Evolutionary conservation across 1,140 invertebrate species (phyloP).

Genomic region (Plutomurus gul): DNA sequence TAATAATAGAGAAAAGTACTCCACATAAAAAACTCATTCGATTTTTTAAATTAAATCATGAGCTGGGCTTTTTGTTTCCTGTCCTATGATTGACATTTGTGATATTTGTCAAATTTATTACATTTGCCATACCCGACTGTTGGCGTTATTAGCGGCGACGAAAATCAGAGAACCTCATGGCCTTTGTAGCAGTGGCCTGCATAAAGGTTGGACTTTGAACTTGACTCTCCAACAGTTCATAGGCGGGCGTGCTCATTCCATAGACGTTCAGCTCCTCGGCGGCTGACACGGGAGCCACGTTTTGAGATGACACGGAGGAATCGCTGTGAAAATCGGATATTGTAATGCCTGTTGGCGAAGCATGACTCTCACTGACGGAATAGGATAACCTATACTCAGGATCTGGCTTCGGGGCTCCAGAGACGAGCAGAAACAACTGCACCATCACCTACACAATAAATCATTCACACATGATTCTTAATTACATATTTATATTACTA

Average conservation of each 20-base stretch:
- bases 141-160: neutral
- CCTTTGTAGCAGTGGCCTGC: neutral
- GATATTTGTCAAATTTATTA: no score
- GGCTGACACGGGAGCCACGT: neutral
- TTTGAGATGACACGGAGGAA: neutral
- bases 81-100: no score
- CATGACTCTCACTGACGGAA: neutral
- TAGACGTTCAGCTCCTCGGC: neutral
- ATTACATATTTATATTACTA: no score
- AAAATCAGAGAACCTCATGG: neutral
- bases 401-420: neutral
- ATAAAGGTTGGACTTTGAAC: slow-evolving; percentile 34
- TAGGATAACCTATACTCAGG: neutral
- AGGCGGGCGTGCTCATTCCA: slow-evolving; percentile 30
- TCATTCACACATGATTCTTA: neutral
- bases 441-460: neutral
- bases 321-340: neutral
- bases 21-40: no score
- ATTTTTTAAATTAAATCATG: no score
- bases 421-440: neutral
- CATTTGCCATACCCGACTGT: no score
- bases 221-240: slow-evolving; percentile 32
- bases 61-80: no score
- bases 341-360: neutral
- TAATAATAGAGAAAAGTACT: no score